Percentiles rank a stretch among this genome's conserved stretches.
Evolutionary conservation across 1,140 invertebrate genomes (phyloP).

Genomic region (Plodia interpunctella): DNA sequence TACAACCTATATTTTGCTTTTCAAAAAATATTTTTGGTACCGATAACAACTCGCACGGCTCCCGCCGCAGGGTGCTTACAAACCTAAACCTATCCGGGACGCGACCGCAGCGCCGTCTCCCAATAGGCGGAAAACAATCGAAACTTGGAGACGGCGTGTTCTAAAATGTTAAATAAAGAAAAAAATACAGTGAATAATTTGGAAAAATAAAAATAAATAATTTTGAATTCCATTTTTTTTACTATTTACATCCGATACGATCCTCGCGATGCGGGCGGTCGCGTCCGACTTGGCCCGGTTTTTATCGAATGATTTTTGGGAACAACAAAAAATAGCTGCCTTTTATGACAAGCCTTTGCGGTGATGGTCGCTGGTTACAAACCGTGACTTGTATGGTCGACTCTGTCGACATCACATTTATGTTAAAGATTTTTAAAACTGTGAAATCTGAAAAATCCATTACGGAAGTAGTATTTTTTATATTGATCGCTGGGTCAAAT

Average conservation of each 20-base stretch:
- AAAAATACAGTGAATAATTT: not conserved
- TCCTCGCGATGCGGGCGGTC: not conserved
- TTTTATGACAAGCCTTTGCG: too few relatives aligned
- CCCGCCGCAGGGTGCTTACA: conserved; percentile 60
- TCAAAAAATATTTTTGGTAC: conserved; percentile 1
- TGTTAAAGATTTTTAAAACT: too few relatives aligned
- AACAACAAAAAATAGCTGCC: too few relatives aligned
- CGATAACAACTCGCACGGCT: conserved; percentile 11
- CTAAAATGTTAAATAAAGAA: not conserved
- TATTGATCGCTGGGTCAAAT: too few relatives aligned
- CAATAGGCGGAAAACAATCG: conserved; percentile 33
- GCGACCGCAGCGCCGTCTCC: conserved; percentile 28
- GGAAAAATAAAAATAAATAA: not conserved
- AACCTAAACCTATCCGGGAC: conserved; percentile 45
- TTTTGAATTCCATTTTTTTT: not conserved
- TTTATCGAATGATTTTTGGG: not conserved
- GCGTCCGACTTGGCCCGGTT: not conserved
- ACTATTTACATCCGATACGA: not conserved
- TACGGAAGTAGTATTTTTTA: too few relatives aligned
- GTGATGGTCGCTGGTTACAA: not conserved
- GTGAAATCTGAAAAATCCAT: too few relatives aligned
- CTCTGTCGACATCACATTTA: conserved; percentile 8
- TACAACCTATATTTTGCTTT: not conserved
- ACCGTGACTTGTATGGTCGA: not conserved
- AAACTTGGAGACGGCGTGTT: conserved; percentile 7